Conservation (phyloP, 2,888 invertebrate species). For the Pilophorus perplexus region DNA sequence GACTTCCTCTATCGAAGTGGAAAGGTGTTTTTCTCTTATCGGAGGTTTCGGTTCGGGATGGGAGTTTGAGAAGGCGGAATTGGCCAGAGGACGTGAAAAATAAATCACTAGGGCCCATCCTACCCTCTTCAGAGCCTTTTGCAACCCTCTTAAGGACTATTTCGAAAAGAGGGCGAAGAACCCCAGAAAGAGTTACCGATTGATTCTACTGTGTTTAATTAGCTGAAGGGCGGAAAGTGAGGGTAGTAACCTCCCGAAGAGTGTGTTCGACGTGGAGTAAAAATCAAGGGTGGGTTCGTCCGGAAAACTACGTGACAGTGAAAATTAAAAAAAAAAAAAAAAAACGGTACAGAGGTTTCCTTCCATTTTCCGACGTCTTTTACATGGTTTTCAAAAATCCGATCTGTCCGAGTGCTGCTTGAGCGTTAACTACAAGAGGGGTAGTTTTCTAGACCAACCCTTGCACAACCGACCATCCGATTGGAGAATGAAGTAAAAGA, state of each 20-base stretch:
- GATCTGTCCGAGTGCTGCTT: no score
- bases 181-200: conserved; percentile 3
- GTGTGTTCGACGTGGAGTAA: no score
- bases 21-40: no score
- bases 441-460: no score
- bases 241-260: no score
- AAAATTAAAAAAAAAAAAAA: neutral
- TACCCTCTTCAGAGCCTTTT: neutral
- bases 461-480: no score
- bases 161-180: neutral
- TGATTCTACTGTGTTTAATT: conserved; percentile 15
- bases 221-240: neutral
- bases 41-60: no score
- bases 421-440: no score
- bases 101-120: neutral
- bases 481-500: neutral
- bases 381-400: neutral
- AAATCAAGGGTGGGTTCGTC: no score
- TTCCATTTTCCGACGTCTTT: neutral
- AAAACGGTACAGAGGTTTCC: neutral
- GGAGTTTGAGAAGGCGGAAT: no score
- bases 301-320: no score
- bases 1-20: no score
- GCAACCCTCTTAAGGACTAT: neutral
- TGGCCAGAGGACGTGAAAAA: neutral